phyloP scores from a whole-genome alignment of 2,113 vertebrate species.

The Tapirus terrestris region DNA sequence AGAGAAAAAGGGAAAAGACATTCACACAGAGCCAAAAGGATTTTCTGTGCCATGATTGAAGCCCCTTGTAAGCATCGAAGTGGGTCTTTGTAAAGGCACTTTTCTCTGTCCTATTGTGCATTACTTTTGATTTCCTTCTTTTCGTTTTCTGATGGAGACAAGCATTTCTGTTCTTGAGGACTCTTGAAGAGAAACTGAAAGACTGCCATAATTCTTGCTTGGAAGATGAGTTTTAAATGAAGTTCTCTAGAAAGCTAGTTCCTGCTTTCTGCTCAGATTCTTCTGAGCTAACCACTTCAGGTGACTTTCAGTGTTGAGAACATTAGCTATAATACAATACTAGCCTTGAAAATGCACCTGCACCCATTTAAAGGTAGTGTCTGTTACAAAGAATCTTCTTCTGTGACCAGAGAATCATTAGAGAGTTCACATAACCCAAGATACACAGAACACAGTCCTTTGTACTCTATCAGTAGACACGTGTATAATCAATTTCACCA shows the following conservation, averaged over 20 bases:
- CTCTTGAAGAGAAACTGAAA: slow-evolving; percentile 64
- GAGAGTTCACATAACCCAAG: background rate
- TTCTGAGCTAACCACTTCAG: slow-evolving; percentile 42
- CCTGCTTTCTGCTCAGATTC: slow-evolving; percentile 42
- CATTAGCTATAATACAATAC: background rate
- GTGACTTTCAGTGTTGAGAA: slow-evolving; percentile 37
- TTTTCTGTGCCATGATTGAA: slow-evolving; percentile 47
- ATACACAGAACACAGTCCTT: background rate
- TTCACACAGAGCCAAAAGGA: slow-evolving; percentile 17
- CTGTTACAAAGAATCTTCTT: background rate
- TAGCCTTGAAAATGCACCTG: background rate
- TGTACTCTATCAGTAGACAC: background rate
- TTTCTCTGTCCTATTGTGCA: slow-evolving; percentile 48
- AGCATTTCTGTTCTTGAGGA: slow-evolving; percentile 57
- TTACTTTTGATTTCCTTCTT: slow-evolving; percentile 63
- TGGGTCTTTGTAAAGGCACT: background rate
- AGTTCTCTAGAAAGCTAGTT: slow-evolving; percentile 45
- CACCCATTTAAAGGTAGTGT: background rate
- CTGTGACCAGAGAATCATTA: background rate
- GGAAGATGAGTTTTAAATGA: slow-evolving; percentile 71
- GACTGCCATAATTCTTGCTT: slow-evolving; percentile 41
- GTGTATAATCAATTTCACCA: background rate
- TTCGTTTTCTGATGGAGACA: slow-evolving; percentile 40
- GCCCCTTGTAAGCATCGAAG: background rate
- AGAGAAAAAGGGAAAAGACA: background rate